A percentile compares a stretch with the other conserved stretches of the same genome.
Evolutionary conservation across 2,888 invertebrate genomes (phyloP).

Genomic region (Pandemis corylana): DNA sequence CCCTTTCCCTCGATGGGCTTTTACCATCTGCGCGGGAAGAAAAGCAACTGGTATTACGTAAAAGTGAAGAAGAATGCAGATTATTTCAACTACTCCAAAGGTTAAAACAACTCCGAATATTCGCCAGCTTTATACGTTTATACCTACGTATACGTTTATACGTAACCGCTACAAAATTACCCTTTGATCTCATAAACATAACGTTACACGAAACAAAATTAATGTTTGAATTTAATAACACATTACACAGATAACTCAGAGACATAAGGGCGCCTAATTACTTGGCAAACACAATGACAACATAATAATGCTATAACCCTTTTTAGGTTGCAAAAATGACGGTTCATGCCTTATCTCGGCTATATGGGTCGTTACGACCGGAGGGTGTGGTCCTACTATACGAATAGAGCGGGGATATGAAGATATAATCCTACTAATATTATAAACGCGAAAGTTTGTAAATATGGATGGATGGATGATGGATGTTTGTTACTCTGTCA

Average conservation of each 20-base stretch:
- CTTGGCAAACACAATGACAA: conserved; percentile 35
- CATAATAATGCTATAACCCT: conserved; percentile 40
- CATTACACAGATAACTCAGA: conserved; percentile 16
- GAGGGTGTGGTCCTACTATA: neutral
- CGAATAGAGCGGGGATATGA: neutral
- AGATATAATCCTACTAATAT: no score
- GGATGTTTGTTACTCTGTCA: no score
- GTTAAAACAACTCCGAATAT: neutral
- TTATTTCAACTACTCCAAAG: no score
- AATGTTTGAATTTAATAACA: conserved; percentile 17
- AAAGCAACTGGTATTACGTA: no score
- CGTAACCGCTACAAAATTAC: neutral
- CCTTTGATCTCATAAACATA: conserved; percentile 11
- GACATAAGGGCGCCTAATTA: conserved; percentile 34
- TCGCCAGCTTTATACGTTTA: no score
- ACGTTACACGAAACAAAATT: neutral
- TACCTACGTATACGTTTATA: no score
- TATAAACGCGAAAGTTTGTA: no score
- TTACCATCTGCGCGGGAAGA: no score
- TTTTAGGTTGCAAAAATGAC: conserved; percentile 41
- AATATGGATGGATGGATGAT: no score
- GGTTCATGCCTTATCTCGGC: conserved; percentile 47
- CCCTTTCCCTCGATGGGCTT: no score
- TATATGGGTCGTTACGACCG: conserved; percentile 48
- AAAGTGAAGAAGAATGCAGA: no score